phyloP scores from a whole-genome alignment of 2,113 vertebrate genomes.

The Gymnarchus niloticus region DNA sequence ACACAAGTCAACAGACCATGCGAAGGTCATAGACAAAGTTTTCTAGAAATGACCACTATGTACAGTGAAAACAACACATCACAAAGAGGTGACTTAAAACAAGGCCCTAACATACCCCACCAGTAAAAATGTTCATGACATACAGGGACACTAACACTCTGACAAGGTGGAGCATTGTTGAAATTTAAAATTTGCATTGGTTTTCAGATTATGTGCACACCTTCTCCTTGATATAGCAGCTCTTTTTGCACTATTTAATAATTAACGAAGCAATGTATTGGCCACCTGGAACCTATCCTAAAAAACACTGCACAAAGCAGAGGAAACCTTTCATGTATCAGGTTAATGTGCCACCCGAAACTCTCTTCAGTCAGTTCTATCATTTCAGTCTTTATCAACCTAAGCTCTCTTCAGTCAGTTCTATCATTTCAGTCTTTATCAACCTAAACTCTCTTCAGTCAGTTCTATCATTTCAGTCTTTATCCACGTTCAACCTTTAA shows the following conservation, averaged over 20 bases:
- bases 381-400: too few relatives aligned
- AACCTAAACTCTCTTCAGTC: neutral
- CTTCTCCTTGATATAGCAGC: neutral
- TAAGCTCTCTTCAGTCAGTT: neutral
- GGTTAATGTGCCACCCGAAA: neutral
- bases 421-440: too few relatives aligned
- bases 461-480: too few relatives aligned
- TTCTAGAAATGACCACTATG: neutral
- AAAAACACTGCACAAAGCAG: neutral
- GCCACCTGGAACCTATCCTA: neutral
- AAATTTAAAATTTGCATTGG: too few relatives aligned
- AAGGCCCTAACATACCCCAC: neutral
- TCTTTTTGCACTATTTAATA: neutral
- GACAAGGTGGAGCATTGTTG: neutral
- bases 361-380: neutral
- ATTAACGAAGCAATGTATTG: neutral
- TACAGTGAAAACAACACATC: neutral
- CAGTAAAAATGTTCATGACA: neutral
- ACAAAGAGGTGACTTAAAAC: neutral
- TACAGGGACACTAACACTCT: neutral
- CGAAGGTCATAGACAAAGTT: too few relatives aligned
- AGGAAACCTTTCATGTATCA: neutral
- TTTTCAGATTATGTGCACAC: neutral
- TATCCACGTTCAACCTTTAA: too few relatives aligned
- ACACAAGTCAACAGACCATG: too few relatives aligned